Evolutionary conservation across 2,113 vertebrate species (phyloP), one percentile per base, ranked within the genome.

Genomic region (Emberiza fucata): DNA sequence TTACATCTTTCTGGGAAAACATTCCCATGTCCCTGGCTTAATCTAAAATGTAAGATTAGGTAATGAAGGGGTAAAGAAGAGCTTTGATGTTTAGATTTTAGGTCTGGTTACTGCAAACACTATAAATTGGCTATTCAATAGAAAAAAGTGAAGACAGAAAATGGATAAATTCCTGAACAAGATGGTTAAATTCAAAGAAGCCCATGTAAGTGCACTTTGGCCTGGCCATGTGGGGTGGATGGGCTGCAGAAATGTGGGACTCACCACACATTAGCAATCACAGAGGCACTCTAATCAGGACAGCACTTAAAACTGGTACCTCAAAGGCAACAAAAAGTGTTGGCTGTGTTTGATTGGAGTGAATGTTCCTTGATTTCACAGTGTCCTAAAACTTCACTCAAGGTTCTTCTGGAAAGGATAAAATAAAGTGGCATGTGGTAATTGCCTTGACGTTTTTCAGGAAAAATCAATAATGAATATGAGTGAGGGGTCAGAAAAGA

Each of bases 401-500:
- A 89, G 86, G 88, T 96, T 79, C 82, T 93, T 94, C 84, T 90
- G 85, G 63, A 51, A n/a, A 81, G 69, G 60, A 85, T 77, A 84
- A 95, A 97, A 86, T 92, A 95, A 88, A 97, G 86, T 95, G 89
- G 81, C 72, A 81, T 61, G 75, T 17, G 39, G 87, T 96, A 97
- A 98, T 95, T 96, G 87, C 91, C 90, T 94, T 91, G 95, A 90
- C 18, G 8, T 92, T 85, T 91, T 96, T 97, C 92, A 94, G 86
- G 81, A 94, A 95, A 98, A 98, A 96, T 97, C 97, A 95, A 97
- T 97, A 96, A 94, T 86, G 92, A 96, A 85, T 92, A 96, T 94
- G 96, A 98, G 93, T 83, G 75, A 96, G 94, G 84, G 81, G 93
- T 95, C 90, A 94, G 86, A 81, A 73, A 81, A 87, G 90, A 89